Percentiles rank a stretch among this genome's conserved stretches.
Conservation (phyloP, 2,797 vertebrate genomes). For the Anableps anableps region DNA sequence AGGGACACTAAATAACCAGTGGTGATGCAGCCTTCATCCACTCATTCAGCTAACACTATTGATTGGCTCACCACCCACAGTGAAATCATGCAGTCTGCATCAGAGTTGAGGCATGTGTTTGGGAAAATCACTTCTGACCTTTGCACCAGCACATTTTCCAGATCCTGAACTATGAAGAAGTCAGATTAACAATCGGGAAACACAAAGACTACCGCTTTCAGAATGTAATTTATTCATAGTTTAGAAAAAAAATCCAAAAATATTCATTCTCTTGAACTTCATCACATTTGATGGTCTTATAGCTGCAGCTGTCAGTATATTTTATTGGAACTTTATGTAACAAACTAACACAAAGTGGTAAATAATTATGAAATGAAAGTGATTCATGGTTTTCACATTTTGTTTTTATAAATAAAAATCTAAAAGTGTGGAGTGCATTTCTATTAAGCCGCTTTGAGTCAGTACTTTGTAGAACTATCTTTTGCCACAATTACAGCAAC, state of each 20-base stretch:
- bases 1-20: conserved; percentile 17
- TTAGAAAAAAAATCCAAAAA: background rate
- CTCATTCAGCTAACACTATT: conserved; percentile 51
- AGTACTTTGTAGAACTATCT: background rate
- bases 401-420: background rate
- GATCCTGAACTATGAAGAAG: background rate
- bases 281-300: background rate
- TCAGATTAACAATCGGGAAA: background rate
- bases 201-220: background rate
- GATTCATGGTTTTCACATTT: too few relatives aligned
- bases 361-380: background rate
- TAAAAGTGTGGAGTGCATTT: background rate
- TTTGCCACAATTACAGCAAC: background rate
- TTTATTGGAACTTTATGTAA: background rate
- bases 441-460: background rate
- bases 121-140: conserved; percentile 26
- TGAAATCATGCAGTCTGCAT: conserved; percentile 36
- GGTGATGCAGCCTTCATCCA: conserved; percentile 33
- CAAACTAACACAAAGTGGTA: background rate
- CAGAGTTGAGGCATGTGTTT: conserved; percentile 46
- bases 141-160: background rate
- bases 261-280: background rate
- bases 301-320: background rate
- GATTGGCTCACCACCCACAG: conserved; percentile 55
- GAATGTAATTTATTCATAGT: background rate